Evolutionary conservation across 2,888 invertebrate genomes (phyloP).

Genomic region (Apotomis betuletana): DNA sequence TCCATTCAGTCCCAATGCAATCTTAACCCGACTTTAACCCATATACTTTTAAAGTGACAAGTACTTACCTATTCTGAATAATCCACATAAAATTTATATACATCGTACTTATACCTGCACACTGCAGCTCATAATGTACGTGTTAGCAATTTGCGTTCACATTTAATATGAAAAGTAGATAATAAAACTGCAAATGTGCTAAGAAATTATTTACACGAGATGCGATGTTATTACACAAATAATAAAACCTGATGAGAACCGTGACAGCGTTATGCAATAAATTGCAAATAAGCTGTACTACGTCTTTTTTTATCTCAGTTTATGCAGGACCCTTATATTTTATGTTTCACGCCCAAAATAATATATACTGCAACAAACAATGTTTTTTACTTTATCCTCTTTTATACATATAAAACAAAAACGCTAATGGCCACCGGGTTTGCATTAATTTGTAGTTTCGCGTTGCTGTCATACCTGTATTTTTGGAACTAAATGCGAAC

Average conservation of each 20-base stretch:
- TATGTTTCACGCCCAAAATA: conserved; percentile 41
- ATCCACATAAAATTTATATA: too few relatives aligned
- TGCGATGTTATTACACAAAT: conserved; percentile 16
- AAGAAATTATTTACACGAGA: conserved; percentile 29
- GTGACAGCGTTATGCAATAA: conserved; percentile 32
- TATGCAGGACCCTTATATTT: conserved; percentile 39
- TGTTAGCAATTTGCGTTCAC: conserved; percentile 6
- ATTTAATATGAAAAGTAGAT: conserved; percentile 6
- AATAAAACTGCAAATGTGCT: conserved; percentile 24
- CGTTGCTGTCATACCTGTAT: conserved; percentile 6
- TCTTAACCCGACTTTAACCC: too few relatives aligned
- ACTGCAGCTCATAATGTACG: neutral
- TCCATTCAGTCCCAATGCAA: too few relatives aligned
- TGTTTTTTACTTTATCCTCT: conserved; percentile 29
- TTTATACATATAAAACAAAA: conserved; percentile 24
- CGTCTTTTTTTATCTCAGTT: conserved; percentile 42
- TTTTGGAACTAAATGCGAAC: conserved; percentile 4
- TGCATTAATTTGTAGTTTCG: conserved; percentile 31
- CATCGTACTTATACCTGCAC: too few relatives aligned
- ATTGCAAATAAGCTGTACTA: conserved; percentile 42
- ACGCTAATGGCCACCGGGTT: conserved; percentile 5
- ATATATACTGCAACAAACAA: conserved; percentile 38
- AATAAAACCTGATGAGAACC: conserved; percentile 34
- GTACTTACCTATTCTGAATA: too few relatives aligned
- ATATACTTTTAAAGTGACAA: too few relatives aligned